Base-by-base conservation (phyloP, 1,140 invertebrate genomes). In the Mamestra configurata region DNA sequence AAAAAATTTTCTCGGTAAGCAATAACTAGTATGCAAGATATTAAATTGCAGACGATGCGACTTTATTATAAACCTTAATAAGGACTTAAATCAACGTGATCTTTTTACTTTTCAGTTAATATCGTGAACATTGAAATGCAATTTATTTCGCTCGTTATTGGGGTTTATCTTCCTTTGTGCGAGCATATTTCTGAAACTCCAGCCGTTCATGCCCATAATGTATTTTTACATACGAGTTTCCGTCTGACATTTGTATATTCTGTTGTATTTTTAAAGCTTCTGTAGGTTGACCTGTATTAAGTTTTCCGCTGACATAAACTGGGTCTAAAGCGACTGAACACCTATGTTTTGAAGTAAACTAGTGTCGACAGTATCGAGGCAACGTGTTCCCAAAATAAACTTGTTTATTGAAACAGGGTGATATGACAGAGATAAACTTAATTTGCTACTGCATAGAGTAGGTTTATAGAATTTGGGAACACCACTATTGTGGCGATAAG, bases 21-120 rank as follows among this genome's bases (percentile, higher is more conserved):
- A 49, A 70, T 70, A 70, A 46, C 66, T 24, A 66, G 15, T 64
- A 15, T 68, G 66, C 40, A 49, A 70, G 66, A 49, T 70, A 70
- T 70, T 49, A 70, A 49, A 70, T n/a, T 70, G 66, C 11, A 24
- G 37, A 43, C 15, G 7, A 13, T 10, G 59, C 53, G 27, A 57
- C 53, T 20, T 40, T 37, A 37, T 64, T 3, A 64, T 35, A 20
- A 20, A 18, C 10, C 8, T 40, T 40, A 20, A 27, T 27, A 59
- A 11, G n/a, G 35, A 24, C 22, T 57, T 57, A 27, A 57, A 57
- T 57, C 24, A 57, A 24, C 53, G 53, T 13, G 22, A 57, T 57
- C 53, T 27, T 57, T 57, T 27, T 22, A 27, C 4, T 15, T 57
- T 22, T 57, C 22, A 3, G 53, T 24, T 57, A 57, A 27, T 24